phyloP scores from a whole-genome alignment of 2,888 invertebrate genomes.

The Saturnia japonica region DNA sequence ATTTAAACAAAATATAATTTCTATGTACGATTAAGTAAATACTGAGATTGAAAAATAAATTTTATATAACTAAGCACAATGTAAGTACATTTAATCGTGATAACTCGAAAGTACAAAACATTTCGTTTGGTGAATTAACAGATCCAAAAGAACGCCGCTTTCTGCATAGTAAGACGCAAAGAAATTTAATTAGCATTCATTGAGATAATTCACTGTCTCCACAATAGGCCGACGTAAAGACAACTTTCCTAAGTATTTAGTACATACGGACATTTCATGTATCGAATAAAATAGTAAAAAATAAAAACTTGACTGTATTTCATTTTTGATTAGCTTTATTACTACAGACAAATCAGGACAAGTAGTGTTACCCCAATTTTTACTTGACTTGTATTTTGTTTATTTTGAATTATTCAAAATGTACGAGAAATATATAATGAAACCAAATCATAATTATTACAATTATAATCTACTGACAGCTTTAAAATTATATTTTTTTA shows the following conservation, averaged over 20 bases:
- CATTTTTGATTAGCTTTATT: neutral
- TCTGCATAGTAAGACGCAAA: constrained; percentile 64
- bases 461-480: too few species aligned
- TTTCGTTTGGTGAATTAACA: constrained; percentile 59
- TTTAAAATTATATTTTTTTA: too few species aligned
- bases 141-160: constrained; percentile 47
- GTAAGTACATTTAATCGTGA: constrained; percentile 42
- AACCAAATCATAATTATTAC: too few species aligned
- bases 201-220: constrained; percentile 69
- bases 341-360: too few species aligned
- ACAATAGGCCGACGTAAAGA: constrained; percentile 62
- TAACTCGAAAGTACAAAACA: constrained; percentile 55
- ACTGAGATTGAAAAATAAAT: neutral
- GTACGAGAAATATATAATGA: too few species aligned
- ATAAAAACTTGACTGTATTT: neutral
- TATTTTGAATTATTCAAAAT: too few species aligned
- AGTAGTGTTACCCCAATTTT: too few species aligned
- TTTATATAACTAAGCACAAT: neutral
- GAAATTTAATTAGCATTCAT: constrained; percentile 74
- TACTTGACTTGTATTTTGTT: too few species aligned
- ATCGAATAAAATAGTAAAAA: constrained; percentile 11
- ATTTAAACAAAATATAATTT: neutral
- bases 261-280: constrained; percentile 34
- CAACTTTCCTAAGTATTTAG: constrained; percentile 53
- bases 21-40: neutral